phyloP scores from a whole-genome alignment of 1,140 invertebrate genomes.

The Orchesella cincta region DNA sequence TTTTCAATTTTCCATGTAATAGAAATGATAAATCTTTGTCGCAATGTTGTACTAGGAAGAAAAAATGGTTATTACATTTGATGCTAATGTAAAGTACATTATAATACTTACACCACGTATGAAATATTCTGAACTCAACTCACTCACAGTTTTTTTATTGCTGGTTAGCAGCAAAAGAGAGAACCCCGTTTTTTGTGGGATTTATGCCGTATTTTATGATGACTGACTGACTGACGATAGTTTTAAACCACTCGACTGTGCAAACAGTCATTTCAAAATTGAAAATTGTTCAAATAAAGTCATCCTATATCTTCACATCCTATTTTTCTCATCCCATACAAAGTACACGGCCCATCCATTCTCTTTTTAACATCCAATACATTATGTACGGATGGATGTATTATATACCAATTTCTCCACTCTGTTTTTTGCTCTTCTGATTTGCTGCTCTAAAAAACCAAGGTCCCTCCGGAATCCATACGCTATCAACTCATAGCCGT shows the following conservation, averaged over 20 bases:
- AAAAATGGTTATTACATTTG: conserved; percentile 11
- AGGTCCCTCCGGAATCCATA: too few species aligned
- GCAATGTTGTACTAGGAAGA: background rate
- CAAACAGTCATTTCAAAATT: conserved; percentile 50
- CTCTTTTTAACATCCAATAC: background rate
- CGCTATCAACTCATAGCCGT: too few species aligned
- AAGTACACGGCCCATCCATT: background rate
- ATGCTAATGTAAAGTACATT: too few species aligned
- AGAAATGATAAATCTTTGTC: background rate
- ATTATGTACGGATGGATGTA: background rate
- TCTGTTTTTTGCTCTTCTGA: background rate
- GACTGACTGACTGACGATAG: conserved; percentile 27
- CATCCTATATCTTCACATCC: conserved; percentile 18
- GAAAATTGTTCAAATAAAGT: conserved; percentile 51
- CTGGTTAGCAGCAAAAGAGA: background rate
- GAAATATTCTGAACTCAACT: too few species aligned
- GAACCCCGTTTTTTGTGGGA: conserved; percentile 17
- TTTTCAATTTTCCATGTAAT: background rate
- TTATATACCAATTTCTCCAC: background rate
- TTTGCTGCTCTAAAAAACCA: too few species aligned
- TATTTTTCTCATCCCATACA: conserved; percentile 17
- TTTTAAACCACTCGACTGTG: conserved; percentile 40
- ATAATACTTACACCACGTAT: too few species aligned
- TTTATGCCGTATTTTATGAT: conserved; percentile 25
- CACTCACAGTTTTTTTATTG: too few species aligned